Percentiles rank a stretch among this genome's conserved stretches.
Evolutionary conservation across 2,797 vertebrate species (phyloP).

Genomic region (Momotus momota): DNA sequence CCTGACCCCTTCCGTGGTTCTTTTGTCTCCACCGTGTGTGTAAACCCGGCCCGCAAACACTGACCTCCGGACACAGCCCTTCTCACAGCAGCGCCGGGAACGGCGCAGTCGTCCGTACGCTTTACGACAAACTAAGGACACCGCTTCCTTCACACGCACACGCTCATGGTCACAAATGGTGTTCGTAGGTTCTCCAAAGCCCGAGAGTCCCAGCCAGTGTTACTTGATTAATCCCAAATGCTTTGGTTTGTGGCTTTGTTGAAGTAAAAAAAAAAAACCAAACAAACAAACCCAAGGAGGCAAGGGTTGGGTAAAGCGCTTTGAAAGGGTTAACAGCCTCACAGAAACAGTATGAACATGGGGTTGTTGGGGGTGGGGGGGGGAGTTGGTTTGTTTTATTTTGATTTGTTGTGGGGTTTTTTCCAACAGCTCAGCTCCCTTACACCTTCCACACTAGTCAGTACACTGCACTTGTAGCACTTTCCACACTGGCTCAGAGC

Average conservation of each 20-base stretch:
- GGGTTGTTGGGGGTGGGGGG: neutral
- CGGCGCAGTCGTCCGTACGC: neutral
- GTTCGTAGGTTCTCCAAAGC: slow-evolving; percentile 17
- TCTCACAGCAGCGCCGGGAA: neutral
- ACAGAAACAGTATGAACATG: neutral
- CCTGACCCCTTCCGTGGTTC: slow-evolving; percentile 43
- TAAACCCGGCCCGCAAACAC: neutral
- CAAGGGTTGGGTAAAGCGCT: neutral
- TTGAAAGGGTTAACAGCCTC: neutral
- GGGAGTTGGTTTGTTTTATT: neutral
- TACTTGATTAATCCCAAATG: slow-evolving; percentile 69
- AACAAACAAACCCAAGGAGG: too few relatives aligned
- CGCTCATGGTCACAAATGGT: neutral
- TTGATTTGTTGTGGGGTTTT: neutral
- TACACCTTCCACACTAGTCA: neutral
- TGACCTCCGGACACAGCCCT: neutral
- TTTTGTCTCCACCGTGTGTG: neutral
- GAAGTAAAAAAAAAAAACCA: neutral
- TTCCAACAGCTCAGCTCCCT: neutral
- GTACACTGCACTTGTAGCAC: slow-evolving; percentile 55
- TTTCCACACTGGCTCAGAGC: slow-evolving; percentile 21
- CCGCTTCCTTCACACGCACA: neutral
- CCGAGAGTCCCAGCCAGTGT: slow-evolving; percentile 66
- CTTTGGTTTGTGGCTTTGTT: slow-evolving; percentile 71
- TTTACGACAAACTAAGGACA: slow-evolving; percentile 1